Percentiles rank a stretch among this genome's conserved stretches.
phyloP scores from a whole-genome alignment of 2,113 vertebrate genomes.

The Tringa solitaria region DNA sequence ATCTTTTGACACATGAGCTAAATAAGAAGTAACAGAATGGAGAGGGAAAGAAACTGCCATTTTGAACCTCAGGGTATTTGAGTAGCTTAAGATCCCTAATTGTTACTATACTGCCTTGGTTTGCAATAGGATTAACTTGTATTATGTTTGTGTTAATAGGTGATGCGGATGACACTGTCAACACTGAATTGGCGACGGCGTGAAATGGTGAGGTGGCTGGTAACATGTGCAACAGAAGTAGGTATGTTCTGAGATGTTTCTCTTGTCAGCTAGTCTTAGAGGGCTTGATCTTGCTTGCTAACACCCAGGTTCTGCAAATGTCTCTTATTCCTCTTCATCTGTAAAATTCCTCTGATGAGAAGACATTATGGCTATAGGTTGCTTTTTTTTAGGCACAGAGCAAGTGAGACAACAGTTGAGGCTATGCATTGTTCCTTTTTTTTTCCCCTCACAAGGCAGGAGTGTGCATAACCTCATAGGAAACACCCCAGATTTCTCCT shows the following conservation, averaged over 20 bases:
- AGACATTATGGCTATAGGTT: neutral
- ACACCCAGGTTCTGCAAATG: neutral
- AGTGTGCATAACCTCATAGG: neutral
- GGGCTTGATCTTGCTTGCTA: neutral
- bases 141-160: slow-evolving; percentile 54
- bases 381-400: too few relatives aligned
- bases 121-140: neutral
- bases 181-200: slow-evolving; percentile 85
- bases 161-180: slow-evolving; percentile 86
- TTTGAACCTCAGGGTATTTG: neutral
- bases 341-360: neutral
- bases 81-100: neutral
- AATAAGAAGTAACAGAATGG: neutral
- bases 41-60: neutral
- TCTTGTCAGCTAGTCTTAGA: neutral
- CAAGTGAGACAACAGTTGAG: neutral
- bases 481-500: neutral
- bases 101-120: neutral
- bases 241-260: neutral
- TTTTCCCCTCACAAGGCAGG: neutral
- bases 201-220: slow-evolving; percentile 88
- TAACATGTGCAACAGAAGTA: slow-evolving; percentile 87
- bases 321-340: neutral
- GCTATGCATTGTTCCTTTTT: neutral
- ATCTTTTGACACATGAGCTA: neutral